Conservation (phyloP, 2,113 vertebrate genomes). For the human region GRCh38 chr19:39469001-39469500, state of each 20-base stretch:
- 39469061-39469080: conserved; percentile 84
- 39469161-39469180: conserved; percentile 90
- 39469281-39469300: conserved; percentile 96
- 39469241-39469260: neutral
- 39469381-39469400: conserved; percentile 98
- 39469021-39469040: neutral
- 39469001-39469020: neutral
- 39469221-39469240: neutral
- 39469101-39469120: conserved; percentile 95
- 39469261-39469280: conserved; percentile 97
- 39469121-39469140: conserved; percentile 98
- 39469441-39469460: too few relatives aligned
- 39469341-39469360: conserved; percentile 96
- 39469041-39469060: neutral
- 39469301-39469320: conserved; percentile 97
- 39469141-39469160: conserved; percentile 97
- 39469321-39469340: conserved; percentile 97
- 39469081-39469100: conserved; percentile 96
- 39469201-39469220: neutral
- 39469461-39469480: accelerated
- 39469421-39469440: too few relatives aligned
- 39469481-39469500: neutral
- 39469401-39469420: neutral
- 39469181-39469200: accelerated
- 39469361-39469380: conserved; percentile 98